These are phyloP conservation scores for Lithophane leautieri DNA, from an alignment of 2,888 invertebrate genomes.

Conservation along the genomic window DNA sequence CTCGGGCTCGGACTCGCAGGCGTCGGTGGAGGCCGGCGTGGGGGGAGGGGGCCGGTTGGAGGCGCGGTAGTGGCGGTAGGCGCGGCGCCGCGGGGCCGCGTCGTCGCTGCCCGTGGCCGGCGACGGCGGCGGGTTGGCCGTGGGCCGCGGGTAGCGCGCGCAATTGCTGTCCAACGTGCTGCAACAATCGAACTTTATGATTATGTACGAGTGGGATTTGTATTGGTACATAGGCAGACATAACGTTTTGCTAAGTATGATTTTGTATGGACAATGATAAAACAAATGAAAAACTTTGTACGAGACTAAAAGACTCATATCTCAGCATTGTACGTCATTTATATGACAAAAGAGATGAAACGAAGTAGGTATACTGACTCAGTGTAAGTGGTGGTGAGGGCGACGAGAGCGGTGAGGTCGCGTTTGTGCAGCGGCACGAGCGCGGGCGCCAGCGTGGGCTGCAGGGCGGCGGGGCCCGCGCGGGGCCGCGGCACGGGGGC, in stretches of 20 bases:
- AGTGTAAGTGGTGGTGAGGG: slow-evolving; percentile 68
- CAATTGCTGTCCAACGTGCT: slow-evolving; percentile 92
- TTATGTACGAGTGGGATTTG: neutral
- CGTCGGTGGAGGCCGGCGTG: slow-evolving; percentile 98
- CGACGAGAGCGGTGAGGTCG: slow-evolving; percentile 57
- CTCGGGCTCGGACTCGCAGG: slow-evolving; percentile 96
- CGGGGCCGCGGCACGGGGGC: slow-evolving; percentile 70
- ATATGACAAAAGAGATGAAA: neutral
- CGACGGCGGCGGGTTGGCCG: slow-evolving; percentile 97
- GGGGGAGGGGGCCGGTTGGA: slow-evolving; percentile 98
- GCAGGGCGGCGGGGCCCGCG: slow-evolving; percentile 65
- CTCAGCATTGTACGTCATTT: neutral
- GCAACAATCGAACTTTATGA: slow-evolving; percentile 3
- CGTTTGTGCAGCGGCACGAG: slow-evolving; percentile 30
- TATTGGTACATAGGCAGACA: neutral
- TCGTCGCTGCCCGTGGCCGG: slow-evolving; percentile 95
- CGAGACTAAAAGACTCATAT: neutral
- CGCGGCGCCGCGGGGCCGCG: slow-evolving; percentile 92
- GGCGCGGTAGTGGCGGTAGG: slow-evolving; percentile 94
- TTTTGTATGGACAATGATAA: neutral
- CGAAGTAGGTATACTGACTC: slow-evolving; percentile 76
- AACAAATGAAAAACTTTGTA: neutral
- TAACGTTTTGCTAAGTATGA: neutral
- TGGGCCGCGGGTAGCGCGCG: slow-evolving; percentile 95
- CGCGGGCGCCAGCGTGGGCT: slow-evolving; percentile 58